Conservation (phyloP, 2,888 invertebrate genomes). For the Timema podura region DNA sequence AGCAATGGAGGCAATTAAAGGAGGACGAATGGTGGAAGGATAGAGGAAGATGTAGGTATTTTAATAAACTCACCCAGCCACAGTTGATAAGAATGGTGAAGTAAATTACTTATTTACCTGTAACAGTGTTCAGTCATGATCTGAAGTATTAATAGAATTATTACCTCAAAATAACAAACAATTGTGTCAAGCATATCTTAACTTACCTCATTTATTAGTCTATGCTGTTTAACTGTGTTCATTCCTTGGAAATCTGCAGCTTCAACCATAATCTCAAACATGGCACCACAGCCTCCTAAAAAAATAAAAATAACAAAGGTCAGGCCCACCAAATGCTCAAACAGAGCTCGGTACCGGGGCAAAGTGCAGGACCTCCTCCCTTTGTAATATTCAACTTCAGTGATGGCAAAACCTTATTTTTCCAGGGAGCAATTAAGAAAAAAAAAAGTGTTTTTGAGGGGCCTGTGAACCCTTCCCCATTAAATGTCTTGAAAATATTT, state of each 20-base stretch:
- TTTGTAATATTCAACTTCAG: neutral
- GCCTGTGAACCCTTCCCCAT: too few species aligned
- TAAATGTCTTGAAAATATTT: too few species aligned
- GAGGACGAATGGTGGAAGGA: too few species aligned
- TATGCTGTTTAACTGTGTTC: constrained; percentile 68
- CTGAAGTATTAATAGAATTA: too few species aligned
- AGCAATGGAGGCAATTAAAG: too few species aligned
- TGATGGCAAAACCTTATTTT: too few species aligned
- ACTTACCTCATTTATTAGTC: constrained; percentile 61
- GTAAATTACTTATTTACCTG: neutral
- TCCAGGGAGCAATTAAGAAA: too few species aligned
- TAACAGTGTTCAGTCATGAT: too few species aligned
- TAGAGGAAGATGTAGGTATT: too few species aligned
- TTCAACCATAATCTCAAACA: constrained; percentile 69
- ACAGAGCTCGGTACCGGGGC: neutral
- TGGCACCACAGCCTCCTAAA: constrained; percentile 74
- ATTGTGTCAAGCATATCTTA: constrained; percentile 11
- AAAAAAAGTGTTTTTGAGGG: too few species aligned
- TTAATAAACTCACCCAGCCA: too few species aligned
- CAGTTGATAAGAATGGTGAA: neutral
- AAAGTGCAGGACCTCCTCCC: neutral
- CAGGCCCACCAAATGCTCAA: neutral
- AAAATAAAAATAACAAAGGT: constrained; percentile 20
- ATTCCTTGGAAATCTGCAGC: constrained; percentile 66
- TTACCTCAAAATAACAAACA: neutral